Conservation (phyloP, 2,797 vertebrate genomes). For the Saxicola maurus region DNA sequence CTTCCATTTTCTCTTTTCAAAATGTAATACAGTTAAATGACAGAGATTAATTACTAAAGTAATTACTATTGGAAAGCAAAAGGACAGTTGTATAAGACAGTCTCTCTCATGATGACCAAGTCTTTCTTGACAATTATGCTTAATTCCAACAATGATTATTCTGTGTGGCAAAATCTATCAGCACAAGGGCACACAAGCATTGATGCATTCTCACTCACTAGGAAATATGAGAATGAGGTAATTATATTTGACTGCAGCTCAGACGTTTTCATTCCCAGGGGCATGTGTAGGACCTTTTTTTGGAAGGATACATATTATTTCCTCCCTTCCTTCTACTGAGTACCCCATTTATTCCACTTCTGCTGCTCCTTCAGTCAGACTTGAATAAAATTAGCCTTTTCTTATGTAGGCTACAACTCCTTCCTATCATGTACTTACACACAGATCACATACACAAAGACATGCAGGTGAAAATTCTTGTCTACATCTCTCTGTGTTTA, state of each 20-base stretch:
- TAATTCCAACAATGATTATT: constrained; percentile 72
- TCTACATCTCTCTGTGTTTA: neutral
- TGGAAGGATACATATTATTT: neutral
- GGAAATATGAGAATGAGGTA: constrained; percentile 56
- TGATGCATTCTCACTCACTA: constrained; percentile 35
- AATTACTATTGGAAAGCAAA: constrained; percentile 79
- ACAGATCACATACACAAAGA: neutral
- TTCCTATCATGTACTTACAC: neutral
- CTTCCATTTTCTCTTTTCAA: constrained; percentile 82
- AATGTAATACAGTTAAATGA: constrained; percentile 80
- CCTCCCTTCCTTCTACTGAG: neutral
- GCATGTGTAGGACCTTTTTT: neutral
- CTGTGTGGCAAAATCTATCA: constrained; percentile 63
- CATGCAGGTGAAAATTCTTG: neutral
- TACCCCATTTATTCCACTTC: neutral
- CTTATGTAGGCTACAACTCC: neutral
- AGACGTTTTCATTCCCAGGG: neutral
- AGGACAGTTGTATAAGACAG: constrained; percentile 71
- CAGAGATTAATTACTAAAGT: constrained; percentile 82
- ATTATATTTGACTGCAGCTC: constrained; percentile 45
- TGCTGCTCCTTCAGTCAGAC: neutral
- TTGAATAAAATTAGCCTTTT: constrained; percentile 23
- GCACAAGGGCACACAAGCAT: constrained; percentile 61
- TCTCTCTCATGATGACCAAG: constrained; percentile 73
- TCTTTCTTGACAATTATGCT: constrained; percentile 75